phyloP scores from a whole-genome alignment of 2,888 invertebrate species.

The Argyra leucocephala region DNA sequence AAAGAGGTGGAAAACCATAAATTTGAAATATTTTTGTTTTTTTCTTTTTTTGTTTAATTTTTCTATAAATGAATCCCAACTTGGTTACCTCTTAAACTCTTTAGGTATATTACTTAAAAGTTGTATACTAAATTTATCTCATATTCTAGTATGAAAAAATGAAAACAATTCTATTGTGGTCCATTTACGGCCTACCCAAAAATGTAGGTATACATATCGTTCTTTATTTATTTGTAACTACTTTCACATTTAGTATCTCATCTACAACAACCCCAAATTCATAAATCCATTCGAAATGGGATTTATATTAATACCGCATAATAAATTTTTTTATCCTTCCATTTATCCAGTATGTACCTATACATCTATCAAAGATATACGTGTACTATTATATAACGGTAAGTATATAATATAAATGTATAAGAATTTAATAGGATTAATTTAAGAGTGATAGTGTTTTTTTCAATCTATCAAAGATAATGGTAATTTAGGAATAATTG shows the following conservation, averaged over 20 bases:
- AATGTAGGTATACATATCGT: neutral
- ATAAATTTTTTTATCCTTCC: neutral
- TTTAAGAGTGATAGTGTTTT: no score
- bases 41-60: neutral
- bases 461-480: no score
- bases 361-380: no score
- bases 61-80: neutral
- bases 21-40: neutral
- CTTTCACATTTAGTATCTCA: neutral
- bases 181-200: neutral
- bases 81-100: neutral
- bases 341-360: no score
- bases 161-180: neutral
- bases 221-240: neutral
- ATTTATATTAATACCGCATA: conserved; percentile 1
- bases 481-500: no score
- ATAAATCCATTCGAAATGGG: neutral
- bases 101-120: no score
- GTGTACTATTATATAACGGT: no score
- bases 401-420: no score
- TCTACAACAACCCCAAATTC: neutral
- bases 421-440: no score
- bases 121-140: no score
- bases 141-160: no score
- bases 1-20: neutral